These are phyloP conservation scores for Xylocopa sonorina DNA, from an alignment of 1,140 invertebrate genomes.

Conservation along the genomic window DNA sequence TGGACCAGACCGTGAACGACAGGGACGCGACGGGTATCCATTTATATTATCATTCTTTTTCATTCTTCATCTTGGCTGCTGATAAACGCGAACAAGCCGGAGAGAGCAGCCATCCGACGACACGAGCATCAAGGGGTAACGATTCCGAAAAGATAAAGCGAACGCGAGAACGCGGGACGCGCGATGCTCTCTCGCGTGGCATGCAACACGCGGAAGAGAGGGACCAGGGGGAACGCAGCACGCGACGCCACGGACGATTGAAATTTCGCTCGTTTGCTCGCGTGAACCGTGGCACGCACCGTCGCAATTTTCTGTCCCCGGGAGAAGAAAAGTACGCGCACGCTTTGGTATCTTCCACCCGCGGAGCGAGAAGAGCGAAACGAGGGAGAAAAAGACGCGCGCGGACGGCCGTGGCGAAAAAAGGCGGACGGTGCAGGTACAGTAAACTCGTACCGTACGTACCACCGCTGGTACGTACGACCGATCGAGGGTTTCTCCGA, in stretches of 20 bases:
- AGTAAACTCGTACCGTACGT: too few relatives aligned
- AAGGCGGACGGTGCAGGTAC: not conserved
- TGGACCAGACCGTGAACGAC: not conserved
- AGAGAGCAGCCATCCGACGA: not conserved
- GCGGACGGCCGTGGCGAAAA: not conserved
- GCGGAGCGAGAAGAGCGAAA: not conserved
- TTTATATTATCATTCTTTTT: not conserved
- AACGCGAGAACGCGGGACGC: not conserved
- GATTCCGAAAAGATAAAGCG: constrained; percentile 1
- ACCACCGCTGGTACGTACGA: constrained; percentile 13
- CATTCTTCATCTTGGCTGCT: too few relatives aligned
- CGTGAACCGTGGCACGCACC: not conserved
- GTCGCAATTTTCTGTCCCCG: not conserved
- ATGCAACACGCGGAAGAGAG: constrained; percentile 17
- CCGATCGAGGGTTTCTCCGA: constrained; percentile 73
- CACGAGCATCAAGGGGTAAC: not conserved
- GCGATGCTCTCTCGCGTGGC: too few relatives aligned
- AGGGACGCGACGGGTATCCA: not conserved
- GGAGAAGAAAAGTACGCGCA: not conserved
- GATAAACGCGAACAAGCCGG: not conserved
- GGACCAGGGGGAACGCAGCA: not conserved
- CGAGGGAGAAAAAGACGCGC: not conserved
- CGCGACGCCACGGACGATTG: constrained; percentile 20
- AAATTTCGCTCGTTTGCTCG: constrained; percentile 15
- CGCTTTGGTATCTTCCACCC: constrained; percentile 48